Evolutionary conservation across 2,797 vertebrate species (phyloP), one percentile per base, ranked within the genome.

Genomic region (Chloroceryle inda): DNA sequence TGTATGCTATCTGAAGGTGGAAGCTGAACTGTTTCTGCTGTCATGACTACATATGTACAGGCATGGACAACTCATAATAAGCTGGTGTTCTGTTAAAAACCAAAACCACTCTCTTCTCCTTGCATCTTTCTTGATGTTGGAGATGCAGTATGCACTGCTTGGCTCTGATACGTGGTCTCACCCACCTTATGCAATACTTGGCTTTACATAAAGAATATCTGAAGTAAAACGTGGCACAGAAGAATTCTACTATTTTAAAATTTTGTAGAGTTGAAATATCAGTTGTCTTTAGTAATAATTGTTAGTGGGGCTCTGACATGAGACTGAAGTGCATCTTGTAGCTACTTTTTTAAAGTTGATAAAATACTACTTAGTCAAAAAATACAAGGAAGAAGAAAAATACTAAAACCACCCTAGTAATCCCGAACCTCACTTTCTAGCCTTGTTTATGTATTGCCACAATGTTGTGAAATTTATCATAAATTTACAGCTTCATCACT

Each of bases 131-230:
- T 47, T 83, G 22, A 31, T 0, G 7, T 13, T 45, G 19, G 14
- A 16, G 27, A 16, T 27, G 29, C 11, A 10, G 6, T 47, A 6
- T 8, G 17, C 27, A 9, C 21, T 50, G 14, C 45, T 81, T 56
- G 45, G 16, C 6, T 52, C 12, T 15, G 26, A 71, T 53, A 14
- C 42, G 40, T 31, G 53, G 40, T 91, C 66, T 80, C 84, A 35
- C 45, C 87, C 84, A 84, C 40, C 15, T 91, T 45, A 13, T 66
- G 8, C 67, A 79, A 90, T 85, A 29, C 44, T 77, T 86, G 33
- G 9, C 17, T 77, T 79, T 80, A 82, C 72, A 31, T 38, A 85
- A 92, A 94, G 18, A 6, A 0, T 18, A 18, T 15, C 31, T 77
- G 27, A 83, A 71, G 20, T 53, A 56, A 56, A 86, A 45, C 6